Conservation (phyloP, 2,797 vertebrate species). For the Knipowitschia caucasica region DNA sequence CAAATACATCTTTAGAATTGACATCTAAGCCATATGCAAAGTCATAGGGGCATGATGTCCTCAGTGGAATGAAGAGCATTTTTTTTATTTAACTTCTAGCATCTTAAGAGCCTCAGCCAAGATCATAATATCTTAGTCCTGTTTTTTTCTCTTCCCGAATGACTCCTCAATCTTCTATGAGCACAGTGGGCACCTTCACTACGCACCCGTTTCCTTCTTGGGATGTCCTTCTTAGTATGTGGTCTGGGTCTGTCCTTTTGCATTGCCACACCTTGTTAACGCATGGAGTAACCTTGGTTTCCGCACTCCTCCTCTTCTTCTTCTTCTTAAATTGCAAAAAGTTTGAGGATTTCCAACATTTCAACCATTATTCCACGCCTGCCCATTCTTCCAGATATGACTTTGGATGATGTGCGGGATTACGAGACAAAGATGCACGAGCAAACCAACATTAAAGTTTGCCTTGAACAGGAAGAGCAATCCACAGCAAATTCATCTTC, state of each 20-base stretch:
- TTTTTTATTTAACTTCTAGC: constrained; percentile 16
- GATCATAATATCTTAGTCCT: constrained; percentile 14
- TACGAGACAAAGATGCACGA: constrained; percentile 98
- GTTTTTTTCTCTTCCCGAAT: constrained; percentile 3
- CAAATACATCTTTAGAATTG: neutral
- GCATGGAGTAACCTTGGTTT: constrained; percentile 16
- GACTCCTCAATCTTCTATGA: constrained; percentile 16
- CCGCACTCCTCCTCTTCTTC: constrained; percentile 7
- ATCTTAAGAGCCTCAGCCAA: constrained; percentile 25
- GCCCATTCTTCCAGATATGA: constrained; percentile 95
- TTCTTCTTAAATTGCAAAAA: constrained; percentile 30
- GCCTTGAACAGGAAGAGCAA: constrained; percentile 83
- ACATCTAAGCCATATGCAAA: neutral
- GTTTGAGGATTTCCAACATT: constrained; percentile 76
- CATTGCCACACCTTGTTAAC: constrained; percentile 17
- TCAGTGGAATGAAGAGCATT: constrained; percentile 34
- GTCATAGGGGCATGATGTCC: neutral
- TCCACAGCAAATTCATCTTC: constrained; percentile 86
- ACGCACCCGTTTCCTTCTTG: constrained; percentile 27
- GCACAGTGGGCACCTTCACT: constrained; percentile 6
- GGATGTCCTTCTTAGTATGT: constrained; percentile 22
- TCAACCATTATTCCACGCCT: constrained; percentile 53
- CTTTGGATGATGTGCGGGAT: constrained; percentile 96
- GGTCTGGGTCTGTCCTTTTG: constrained; percentile 33
- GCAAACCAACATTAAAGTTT: constrained; percentile 99